phyloP scores from a whole-genome alignment of 2,113 vertebrate genomes.

The Notarius quadriscutis region DNA sequence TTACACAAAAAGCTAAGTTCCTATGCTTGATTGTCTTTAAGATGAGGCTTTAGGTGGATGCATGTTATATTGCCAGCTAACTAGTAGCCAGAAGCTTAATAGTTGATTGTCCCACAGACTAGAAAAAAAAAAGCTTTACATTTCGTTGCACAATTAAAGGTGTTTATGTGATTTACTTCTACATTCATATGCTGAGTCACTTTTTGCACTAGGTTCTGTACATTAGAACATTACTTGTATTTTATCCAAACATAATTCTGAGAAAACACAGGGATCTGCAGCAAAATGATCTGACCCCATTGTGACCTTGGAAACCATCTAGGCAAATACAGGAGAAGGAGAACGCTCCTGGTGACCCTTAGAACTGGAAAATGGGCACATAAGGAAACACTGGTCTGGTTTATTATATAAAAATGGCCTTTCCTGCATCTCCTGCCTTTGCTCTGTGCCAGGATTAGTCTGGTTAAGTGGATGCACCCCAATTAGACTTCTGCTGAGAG shows the following conservation, averaged over 20 bases:
- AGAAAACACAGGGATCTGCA: not conserved
- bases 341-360: constrained; percentile 8
- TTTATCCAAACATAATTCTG: not conserved
- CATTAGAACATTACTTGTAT: not conserved
- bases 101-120: not conserved
- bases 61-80: not conserved
- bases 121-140: not conserved
- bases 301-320: constrained; percentile 14
- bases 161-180: not conserved
- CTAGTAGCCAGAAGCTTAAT: not conserved
- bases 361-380: constrained; percentile 46
- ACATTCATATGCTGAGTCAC: not conserved
- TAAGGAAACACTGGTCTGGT: constrained; percentile 65
- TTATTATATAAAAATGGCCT: constrained; percentile 44
- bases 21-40: not conserved
- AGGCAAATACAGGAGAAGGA: constrained; percentile 6
- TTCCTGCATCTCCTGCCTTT: constrained; percentile 51
- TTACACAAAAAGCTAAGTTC: not conserved
- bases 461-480: constrained; percentile 45
- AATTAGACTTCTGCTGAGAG: constrained; percentile 34
- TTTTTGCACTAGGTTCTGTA: not conserved
- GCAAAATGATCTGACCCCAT: not conserved
- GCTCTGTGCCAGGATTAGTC: constrained; percentile 53
- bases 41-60: not conserved
- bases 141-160: not conserved